These are phyloP conservation scores for Odontomachus brunneus DNA, from an alignment of 1,140 invertebrate genomes.

Conservation along the genomic window DNA sequence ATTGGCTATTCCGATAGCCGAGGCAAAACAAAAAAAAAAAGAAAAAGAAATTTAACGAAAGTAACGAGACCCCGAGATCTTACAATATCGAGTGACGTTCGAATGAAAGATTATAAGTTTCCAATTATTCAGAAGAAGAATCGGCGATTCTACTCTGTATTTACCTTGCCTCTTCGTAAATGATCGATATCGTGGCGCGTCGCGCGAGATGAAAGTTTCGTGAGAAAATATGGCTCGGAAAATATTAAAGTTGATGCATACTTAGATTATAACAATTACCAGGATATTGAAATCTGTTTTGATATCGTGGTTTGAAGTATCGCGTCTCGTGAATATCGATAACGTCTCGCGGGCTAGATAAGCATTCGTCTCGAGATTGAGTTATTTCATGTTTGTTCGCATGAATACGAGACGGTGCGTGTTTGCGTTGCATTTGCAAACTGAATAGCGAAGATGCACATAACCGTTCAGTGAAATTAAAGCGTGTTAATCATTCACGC, in stretches of 20 bases:
- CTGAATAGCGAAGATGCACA: background rate
- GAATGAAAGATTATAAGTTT: background rate
- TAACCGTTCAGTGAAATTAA: conserved; percentile 9
- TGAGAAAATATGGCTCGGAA: conserved; percentile 33
- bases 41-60: background rate
- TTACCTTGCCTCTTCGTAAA: background rate
- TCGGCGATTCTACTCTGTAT: background rate
- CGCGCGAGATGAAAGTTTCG: conserved; percentile 20
- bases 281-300: conserved; percentile 26
- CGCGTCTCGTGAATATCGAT: conserved; percentile 3
- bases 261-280: conserved; percentile 6
- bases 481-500: background rate
- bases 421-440: conserved; percentile 3
- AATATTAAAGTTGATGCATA: conserved; percentile 9
- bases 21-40: background rate
- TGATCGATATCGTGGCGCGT: conserved; percentile 2
- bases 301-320: background rate
- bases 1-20: conserved; percentile 13
- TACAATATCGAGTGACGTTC: background rate
- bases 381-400: background rate
- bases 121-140: background rate
- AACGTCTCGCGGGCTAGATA: conserved; percentile 23
- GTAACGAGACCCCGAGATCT: background rate
- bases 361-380: conserved; percentile 8
- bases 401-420: background rate